Evolutionary conservation across 2,113 vertebrate genomes (phyloP).

Genomic region (Rostratula benghalensis): DNA sequence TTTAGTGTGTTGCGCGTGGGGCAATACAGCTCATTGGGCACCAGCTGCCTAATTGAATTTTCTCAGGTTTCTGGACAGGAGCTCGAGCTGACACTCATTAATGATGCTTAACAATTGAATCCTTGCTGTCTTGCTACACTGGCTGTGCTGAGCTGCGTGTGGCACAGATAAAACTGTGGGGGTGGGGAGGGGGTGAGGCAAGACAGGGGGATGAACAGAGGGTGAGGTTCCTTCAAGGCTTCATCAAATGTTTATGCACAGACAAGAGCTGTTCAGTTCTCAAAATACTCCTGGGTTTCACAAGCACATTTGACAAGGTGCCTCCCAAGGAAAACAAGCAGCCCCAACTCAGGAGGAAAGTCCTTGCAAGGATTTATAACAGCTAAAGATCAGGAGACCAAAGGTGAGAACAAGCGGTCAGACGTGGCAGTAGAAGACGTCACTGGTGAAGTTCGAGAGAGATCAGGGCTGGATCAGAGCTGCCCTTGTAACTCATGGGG

Average conservation of each 20-base stretch:
- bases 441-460: background rate
- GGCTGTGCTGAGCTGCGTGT: background rate
- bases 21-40: slow-evolving; percentile 49
- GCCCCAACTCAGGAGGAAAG: background rate
- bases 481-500: background rate
- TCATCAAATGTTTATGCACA: background rate
- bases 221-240: background rate
- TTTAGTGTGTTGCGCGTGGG: slow-evolving; percentile 7
- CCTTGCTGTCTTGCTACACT: background rate
- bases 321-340: background rate
- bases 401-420: background rate
- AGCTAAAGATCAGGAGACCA: background rate
- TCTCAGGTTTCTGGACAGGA: slow-evolving; percentile 50
- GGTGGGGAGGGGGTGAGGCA: background rate
- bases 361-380: background rate
- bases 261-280: background rate
- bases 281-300: background rate
- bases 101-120: slow-evolving; percentile 48
- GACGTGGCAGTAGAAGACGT: background rate
- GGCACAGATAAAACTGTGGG: background rate
- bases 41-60: slow-evolving; percentile 62
- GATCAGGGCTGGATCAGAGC: background rate
- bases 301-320: background rate
- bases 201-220: background rate
- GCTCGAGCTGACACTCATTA: slow-evolving; percentile 39